These are phyloP conservation scores for Eospalax fontanierii DNA, from an alignment of 2,797 vertebrate genomes.

Conservation along the genomic window DNA sequence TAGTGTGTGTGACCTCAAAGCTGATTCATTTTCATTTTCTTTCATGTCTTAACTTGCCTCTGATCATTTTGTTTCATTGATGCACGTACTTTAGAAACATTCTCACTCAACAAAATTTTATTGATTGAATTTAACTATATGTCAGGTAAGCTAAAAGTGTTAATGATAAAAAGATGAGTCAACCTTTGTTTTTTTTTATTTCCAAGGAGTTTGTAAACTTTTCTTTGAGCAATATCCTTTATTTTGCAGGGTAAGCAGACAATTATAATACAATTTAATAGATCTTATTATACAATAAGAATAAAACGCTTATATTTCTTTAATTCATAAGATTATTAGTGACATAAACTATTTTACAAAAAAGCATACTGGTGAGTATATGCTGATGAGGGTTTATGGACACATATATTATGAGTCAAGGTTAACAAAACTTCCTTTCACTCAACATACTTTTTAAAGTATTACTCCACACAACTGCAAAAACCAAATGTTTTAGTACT, in stretches of 20 bases:
- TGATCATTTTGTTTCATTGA: slow-evolving; percentile 19
- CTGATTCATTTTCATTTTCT: neutral
- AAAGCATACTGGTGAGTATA: neutral
- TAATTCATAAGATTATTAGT: neutral
- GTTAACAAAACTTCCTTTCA: neutral
- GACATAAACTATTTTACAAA: neutral
- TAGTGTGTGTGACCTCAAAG: neutral
- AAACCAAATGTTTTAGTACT: neutral
- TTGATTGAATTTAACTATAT: slow-evolving; percentile 1
- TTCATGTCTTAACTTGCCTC: neutral
- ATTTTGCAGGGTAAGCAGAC: neutral
- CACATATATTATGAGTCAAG: neutral
- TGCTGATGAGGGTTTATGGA: neutral
- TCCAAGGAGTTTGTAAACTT: neutral
- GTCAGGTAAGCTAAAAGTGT: neutral
- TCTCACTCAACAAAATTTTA: neutral
- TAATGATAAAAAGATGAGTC: neutral
- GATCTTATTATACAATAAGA: neutral
- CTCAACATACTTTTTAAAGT: neutral
- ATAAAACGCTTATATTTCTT: neutral
- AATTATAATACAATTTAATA: neutral
- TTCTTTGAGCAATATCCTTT: neutral
- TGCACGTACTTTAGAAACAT: neutral
- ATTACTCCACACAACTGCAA: neutral
- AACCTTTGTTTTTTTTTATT: neutral